phyloP scores from a whole-genome alignment of 2,797 vertebrate genomes.

The Microctenopoma steveboyesi region DNA sequence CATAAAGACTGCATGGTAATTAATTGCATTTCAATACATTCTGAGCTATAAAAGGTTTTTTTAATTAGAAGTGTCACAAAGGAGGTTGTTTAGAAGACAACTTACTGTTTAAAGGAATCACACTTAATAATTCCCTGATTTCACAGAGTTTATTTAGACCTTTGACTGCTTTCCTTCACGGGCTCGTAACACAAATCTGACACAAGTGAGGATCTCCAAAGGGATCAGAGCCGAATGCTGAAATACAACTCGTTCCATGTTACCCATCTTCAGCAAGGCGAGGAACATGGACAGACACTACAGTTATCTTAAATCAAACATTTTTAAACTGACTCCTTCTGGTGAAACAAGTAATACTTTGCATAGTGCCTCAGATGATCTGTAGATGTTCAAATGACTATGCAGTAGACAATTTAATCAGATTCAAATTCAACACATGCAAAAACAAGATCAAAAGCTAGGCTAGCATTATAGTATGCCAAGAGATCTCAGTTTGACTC shows the following conservation, averaged over 20 bases:
- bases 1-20: conserved; percentile 87
- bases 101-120: conserved; percentile 80
- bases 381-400: conserved; percentile 52
- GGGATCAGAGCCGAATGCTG: conserved; percentile 28
- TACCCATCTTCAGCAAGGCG: conserved; percentile 21
- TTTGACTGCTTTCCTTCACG: conserved; percentile 63
- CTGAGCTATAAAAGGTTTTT: conserved; percentile 85
- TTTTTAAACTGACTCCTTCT: conserved; percentile 39
- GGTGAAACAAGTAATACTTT: conserved; percentile 30
- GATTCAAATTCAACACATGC: conserved; percentile 60
- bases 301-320: conserved; percentile 51
- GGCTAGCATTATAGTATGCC: conserved; percentile 40
- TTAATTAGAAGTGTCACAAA: conserved; percentile 85
- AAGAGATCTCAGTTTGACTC: conserved; percentile 34
- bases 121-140: conserved; percentile 88
- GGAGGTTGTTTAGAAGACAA: conserved; percentile 81
- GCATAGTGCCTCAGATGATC: conserved; percentile 64
- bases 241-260: conserved; percentile 29
- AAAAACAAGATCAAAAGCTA: conserved; percentile 49
- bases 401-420: conserved; percentile 37
- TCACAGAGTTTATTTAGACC: conserved; percentile 81
- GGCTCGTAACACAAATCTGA: conserved; percentile 45
- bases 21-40: conserved; percentile 88
- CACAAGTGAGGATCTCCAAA: conserved; percentile 28
- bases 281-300: conserved; percentile 48